A percentile compares a stretch with the other conserved stretches of the same genome.
phyloP scores from a whole-genome alignment of 1,140 invertebrate species.

The Lamellibrachia luymesi region DNA sequence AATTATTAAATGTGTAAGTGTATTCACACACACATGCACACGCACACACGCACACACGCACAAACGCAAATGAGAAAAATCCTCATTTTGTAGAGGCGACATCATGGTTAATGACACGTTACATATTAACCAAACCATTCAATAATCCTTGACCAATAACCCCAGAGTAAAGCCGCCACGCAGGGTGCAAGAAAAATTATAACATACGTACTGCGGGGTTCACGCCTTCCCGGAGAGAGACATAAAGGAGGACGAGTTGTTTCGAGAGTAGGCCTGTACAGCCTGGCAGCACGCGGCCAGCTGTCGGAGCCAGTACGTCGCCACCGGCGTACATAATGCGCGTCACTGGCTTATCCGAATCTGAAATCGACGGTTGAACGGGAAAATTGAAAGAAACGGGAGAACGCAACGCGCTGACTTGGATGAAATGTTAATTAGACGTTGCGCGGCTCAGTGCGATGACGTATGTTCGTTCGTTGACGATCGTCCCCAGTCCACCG shows the following conservation, averaged over 20 bases:
- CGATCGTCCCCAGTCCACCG: not conserved
- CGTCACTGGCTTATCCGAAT: not conserved
- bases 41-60: not conserved
- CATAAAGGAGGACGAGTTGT: not conserved
- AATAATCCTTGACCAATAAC: not conserved
- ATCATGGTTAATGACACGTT: not conserved
- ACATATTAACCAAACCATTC: not conserved
- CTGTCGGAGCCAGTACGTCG: not conserved
- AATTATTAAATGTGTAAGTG: not conserved
- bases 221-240: not conserved
- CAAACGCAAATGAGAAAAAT: not conserved
- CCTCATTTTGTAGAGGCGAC: not conserved
- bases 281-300: not conserved
- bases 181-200: not conserved
- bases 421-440: not conserved
- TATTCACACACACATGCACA: not conserved
- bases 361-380: not conserved
- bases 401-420: not conserved
- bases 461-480: not conserved
- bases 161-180: not conserved
- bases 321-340: not conserved
- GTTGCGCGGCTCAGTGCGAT: not conserved
- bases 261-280: not conserved
- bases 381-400: not conserved
- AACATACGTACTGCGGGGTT: not conserved